Conservation (phyloP, 2,797 vertebrate genomes). For the Morus bassanus region DNA sequence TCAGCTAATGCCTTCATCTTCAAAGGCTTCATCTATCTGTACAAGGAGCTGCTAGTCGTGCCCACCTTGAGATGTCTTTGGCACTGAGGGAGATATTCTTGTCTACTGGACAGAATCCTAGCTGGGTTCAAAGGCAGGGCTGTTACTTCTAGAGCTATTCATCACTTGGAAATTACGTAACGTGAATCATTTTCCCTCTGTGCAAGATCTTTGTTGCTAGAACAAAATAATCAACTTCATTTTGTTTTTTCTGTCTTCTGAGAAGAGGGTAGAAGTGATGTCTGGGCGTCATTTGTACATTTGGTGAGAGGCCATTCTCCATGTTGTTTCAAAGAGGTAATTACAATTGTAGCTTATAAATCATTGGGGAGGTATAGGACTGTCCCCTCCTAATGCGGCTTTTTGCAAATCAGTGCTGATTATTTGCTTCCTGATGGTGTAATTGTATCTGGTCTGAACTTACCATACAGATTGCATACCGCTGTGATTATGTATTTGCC, state of each 20-base stretch:
- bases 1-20: background rate
- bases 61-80: background rate
- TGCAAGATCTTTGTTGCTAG: slow-evolving; percentile 50
- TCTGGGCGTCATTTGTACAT: slow-evolving; percentile 1
- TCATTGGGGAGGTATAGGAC: slow-evolving; percentile 48
- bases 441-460: slow-evolving; percentile 62
- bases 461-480: slow-evolving; percentile 55
- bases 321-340: slow-evolving; percentile 65
- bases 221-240: slow-evolving; percentile 55
- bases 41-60: background rate
- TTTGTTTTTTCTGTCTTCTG: slow-evolving; percentile 30
- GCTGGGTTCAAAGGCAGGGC: background rate
- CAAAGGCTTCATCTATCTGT: slow-evolving; percentile 2
- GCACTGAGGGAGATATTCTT: background rate
- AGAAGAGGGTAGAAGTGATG: slow-evolving; percentile 2
- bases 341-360: slow-evolving; percentile 70
- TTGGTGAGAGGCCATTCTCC: slow-evolving; percentile 57
- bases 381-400: slow-evolving; percentile 56
- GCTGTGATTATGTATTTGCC: slow-evolving; percentile 67
- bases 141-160: background rate
- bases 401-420: slow-evolving; percentile 54
- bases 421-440: slow-evolving; percentile 53
- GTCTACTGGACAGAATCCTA: background rate
- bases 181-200: slow-evolving; percentile 29
- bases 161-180: background rate